Evolutionary conservation across 1,140 invertebrate genomes (phyloP), one percentile per base, ranked within the genome.

Genomic region (Saccostrea cuccullata): DNA sequence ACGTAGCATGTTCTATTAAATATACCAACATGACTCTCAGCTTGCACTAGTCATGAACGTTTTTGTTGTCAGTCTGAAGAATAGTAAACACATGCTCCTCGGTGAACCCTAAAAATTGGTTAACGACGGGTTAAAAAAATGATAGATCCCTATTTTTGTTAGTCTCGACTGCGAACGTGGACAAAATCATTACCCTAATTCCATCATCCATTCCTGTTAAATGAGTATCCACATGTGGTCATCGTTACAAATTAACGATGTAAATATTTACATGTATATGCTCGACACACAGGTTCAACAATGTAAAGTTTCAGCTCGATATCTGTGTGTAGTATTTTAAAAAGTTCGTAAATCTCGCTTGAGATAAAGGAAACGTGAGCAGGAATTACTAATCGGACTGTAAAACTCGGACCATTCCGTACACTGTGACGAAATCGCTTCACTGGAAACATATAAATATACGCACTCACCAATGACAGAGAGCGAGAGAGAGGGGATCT

Each of bases 341-440:
- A 13, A 64, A 47, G 5, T 3, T 47, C 6, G 47, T 47, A 47
- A 47, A 47, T 47, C 47, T 3, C 47, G 47, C 47, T 47, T 9
- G 9, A 47, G 47, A 47, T 47, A 47, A 77, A 36, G 13, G 13
- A 30, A 13, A 13, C 26, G 67, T 73, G 67, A 73, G 23, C 13
- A 73, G 23, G 26, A 26, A 73, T 73, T 30, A 67, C 23, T 73
- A 73, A 77, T 77, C 15, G 26, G 26, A 77, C 70, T 30, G 30
- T 77, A 77, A 77, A 77, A 36, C 26, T 77, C 70, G 70, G 70
- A 77, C 70, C 30, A 77, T 77, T 77, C 70, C 70, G 70, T 77
- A 77, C 70, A 30, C 15, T 15, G 30, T 77, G 70, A 77, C 70
- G 70, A 36, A 23, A 77, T 77, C 23, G 26, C 23, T 36, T 30